phyloP scores from a whole-genome alignment of 1,140 invertebrate genomes.

The Leptopilina boulardi region DNA sequence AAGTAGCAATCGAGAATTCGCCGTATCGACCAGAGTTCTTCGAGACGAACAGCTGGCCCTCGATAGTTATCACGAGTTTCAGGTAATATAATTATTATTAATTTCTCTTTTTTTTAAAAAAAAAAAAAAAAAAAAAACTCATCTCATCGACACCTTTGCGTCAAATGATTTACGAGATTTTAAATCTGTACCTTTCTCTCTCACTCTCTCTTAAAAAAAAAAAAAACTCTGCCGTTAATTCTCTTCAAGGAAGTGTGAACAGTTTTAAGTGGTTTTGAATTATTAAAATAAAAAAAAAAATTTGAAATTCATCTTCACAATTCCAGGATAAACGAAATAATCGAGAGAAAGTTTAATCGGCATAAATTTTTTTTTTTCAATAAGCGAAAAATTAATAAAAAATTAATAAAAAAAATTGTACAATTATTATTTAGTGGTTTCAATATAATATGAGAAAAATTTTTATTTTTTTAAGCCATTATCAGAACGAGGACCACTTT shows the following conservation, averaged over 20 bases:
- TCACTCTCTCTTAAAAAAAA: background rate
- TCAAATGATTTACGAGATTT: conserved; percentile 18
- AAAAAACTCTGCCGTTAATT: background rate
- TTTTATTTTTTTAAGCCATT: conserved; percentile 58
- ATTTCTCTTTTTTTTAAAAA: too few relatives aligned
- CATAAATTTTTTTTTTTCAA: background rate
- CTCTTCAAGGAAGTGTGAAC: conserved; percentile 16
- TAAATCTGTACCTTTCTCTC: background rate
- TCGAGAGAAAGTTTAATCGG: background rate
- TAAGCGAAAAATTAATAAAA: too few relatives aligned
- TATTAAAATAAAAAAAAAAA: background rate
- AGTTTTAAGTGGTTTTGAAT: background rate
- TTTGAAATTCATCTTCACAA: conserved; percentile 5
- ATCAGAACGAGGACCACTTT: conserved; percentile 79
- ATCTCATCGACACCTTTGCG: conserved; percentile 3
- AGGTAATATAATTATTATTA: conserved; percentile 58
- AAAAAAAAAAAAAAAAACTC: too few relatives aligned
- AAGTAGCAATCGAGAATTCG: conserved; percentile 85
- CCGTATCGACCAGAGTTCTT: conserved; percentile 84
- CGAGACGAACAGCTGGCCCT: conserved; percentile 81
- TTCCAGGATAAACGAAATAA: background rate
- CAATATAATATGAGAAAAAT: too few relatives aligned
- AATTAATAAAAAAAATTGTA: background rate
- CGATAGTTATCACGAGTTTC: conserved; percentile 84
- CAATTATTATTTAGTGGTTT: too few relatives aligned